Percentiles rank a stretch among this genome's conserved stretches.
phyloP scores from a whole-genome alignment of 2,113 vertebrate genomes.

The Circaetus cinerascens region DNA sequence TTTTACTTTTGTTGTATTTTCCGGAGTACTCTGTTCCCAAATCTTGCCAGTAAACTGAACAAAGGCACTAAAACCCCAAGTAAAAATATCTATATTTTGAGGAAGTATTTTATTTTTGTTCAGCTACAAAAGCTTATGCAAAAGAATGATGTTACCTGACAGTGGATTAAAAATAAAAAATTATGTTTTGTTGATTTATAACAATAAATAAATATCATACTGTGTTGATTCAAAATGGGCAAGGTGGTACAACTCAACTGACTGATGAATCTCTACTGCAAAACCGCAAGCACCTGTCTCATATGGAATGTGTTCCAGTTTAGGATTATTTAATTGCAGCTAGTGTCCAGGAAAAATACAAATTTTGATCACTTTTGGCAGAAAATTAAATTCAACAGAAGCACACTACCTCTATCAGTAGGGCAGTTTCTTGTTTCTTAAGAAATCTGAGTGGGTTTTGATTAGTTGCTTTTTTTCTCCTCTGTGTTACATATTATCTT shows the following conservation, averaged over 20 bases:
- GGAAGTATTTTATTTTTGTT: background rate
- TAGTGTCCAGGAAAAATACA: background rate
- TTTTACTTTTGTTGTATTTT: background rate
- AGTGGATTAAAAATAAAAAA: background rate
- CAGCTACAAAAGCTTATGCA: background rate
- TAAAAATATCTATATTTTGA: background rate
- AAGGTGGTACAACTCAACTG: background rate
- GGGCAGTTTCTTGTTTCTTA: background rate
- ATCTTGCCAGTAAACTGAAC: background rate
- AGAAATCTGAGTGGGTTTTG: background rate
- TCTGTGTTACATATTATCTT: background rate
- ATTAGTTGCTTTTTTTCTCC: background rate
- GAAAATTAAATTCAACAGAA: background rate
- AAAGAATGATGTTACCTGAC: background rate
- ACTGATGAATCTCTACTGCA: background rate
- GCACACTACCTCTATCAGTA: background rate
- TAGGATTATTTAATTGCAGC: background rate
- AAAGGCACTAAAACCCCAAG: background rate
- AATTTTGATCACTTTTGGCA: background rate
- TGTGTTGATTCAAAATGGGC: accelerated
- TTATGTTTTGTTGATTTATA: background rate
- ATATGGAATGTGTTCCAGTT: background rate
- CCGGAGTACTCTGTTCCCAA: background rate
- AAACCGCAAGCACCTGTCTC: background rate
- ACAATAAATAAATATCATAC: background rate